phyloP scores from a whole-genome alignment of 2,113 vertebrate genomes.

The Indri indri region DNA sequence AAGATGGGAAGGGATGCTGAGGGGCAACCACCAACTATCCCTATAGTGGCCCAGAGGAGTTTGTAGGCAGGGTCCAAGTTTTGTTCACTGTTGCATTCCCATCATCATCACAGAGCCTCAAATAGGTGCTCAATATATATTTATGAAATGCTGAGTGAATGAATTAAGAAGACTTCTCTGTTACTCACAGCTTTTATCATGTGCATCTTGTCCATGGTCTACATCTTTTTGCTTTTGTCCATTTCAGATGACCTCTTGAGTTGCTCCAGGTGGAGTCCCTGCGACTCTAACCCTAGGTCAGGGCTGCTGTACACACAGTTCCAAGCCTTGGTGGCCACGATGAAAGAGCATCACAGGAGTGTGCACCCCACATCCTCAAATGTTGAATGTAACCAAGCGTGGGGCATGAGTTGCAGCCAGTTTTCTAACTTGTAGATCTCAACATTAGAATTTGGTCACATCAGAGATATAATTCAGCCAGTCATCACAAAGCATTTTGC shows the following conservation, averaged over 20 bases:
- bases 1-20: not conserved
- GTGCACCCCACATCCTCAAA: fast-evolving
- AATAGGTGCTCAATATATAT: not conserved
- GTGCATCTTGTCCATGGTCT: not conserved
- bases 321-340: not conserved
- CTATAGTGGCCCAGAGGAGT: not conserved
- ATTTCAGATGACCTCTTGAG: not conserved
- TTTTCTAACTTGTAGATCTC: not conserved
- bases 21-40: not conserved
- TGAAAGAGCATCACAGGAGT: fast-evolving
- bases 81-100: not conserved
- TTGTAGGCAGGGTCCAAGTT: not conserved
- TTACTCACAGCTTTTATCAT: not conserved
- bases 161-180: not conserved
- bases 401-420: fast-evolving
- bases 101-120: not conserved
- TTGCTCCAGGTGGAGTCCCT: not conserved
- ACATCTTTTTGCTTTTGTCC: not conserved
- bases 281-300: not conserved
- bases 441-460: not conserved
- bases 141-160: not conserved
- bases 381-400: fast-evolving
- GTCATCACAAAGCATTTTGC: not conserved
- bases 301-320: not conserved
- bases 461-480: not conserved